A percentile compares a stretch with the other conserved stretches of the same genome.
phyloP scores from a whole-genome alignment of 2,113 vertebrate genomes.

The Tichodroma muraria region DNA sequence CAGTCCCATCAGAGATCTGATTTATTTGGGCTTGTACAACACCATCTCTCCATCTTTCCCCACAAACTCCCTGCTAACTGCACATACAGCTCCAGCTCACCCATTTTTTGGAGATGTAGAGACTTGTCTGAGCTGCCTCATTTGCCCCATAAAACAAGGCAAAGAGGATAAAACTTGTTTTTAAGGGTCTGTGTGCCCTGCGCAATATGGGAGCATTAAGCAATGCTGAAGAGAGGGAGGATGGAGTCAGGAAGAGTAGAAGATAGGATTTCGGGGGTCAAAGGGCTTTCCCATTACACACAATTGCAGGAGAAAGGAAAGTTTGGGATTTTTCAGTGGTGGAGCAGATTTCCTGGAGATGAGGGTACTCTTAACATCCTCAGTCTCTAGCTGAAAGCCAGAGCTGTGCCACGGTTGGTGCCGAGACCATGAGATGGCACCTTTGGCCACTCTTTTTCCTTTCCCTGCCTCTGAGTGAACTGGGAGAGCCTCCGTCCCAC shows the following conservation, averaged over 20 bases:
- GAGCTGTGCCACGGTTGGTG: background rate
- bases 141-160: background rate
- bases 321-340: background rate
- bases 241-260: background rate
- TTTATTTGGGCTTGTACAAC: background rate
- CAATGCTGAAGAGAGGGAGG: background rate
- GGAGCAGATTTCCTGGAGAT: background rate
- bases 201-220: background rate
- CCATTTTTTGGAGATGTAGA: background rate
- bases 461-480: background rate
- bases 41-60: background rate
- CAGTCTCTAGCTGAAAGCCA: background rate
- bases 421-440: too few species aligned
- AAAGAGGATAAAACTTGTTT: background rate
- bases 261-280: background rate
- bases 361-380: rapidly evolving
- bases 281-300: background rate
- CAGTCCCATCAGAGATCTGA: background rate
- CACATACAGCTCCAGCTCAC: background rate
- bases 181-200: background rate
- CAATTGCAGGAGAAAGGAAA: background rate
- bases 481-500: background rate
- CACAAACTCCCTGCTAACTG: background rate
- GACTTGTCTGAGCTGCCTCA: background rate
- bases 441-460: background rate